phyloP scores from a whole-genome alignment of 2,113 vertebrate genomes.

The Zootoca vivipara region DNA sequence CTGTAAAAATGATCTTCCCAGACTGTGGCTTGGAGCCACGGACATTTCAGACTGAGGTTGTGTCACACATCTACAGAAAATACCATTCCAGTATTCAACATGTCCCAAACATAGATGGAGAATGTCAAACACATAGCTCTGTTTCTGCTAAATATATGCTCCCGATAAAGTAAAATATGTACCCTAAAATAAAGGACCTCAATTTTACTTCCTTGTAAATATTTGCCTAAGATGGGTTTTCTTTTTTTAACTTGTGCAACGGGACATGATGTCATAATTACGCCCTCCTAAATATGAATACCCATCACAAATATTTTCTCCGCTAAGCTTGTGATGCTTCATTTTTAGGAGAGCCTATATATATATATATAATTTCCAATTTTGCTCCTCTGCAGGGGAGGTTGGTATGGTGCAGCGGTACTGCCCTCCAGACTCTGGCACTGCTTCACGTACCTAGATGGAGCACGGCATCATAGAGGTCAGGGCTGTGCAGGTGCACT shows the following conservation, averaged over 20 bases:
- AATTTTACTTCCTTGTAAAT: conserved; percentile 63
- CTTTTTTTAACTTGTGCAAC: conserved; percentile 52
- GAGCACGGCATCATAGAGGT: too few species aligned
- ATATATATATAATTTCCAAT: neutral
- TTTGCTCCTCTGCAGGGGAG: neutral
- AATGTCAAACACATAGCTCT: neutral
- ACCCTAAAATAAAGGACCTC: conserved; percentile 63
- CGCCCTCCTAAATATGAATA: conserved; percentile 49
- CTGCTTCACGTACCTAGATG: too few species aligned
- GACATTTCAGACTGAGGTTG: neutral
- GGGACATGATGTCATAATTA: conserved; percentile 59
- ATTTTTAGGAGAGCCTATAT: conserved; percentile 11
- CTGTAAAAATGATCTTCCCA: neutral
- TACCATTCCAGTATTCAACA: neutral
- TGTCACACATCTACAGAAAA: neutral
- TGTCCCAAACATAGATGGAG: neutral
- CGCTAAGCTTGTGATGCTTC: neutral
- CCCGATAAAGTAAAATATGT: conserved; percentile 21
- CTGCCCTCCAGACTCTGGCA: too few species aligned
- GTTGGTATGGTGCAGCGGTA: too few species aligned
- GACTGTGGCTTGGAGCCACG: neutral
- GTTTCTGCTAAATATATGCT: conserved; percentile 26
- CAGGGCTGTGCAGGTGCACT: too few species aligned
- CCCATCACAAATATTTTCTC: conserved; percentile 8
- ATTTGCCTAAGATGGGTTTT: conserved; percentile 64